Percentiles rank a stretch among this genome's conserved stretches.
These are phyloP conservation scores for Pipra filicauda DNA, from an alignment of 2,113 vertebrate genomes.

Conservation along the genomic window DNA sequence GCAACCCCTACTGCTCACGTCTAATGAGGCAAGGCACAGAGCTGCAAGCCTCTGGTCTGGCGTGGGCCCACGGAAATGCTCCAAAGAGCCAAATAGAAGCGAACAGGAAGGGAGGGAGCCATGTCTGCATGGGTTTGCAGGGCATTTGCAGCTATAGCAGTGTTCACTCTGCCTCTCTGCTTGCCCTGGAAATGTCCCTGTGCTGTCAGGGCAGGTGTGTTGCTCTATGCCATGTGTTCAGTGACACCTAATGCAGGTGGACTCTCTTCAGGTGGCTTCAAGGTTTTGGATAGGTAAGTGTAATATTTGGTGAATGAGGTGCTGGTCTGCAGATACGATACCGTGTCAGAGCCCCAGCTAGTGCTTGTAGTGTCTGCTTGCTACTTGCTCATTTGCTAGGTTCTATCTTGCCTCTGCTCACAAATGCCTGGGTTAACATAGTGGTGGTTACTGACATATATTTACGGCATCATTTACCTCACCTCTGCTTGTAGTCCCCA, in stretches of 20 bases:
- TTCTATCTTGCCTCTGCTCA: not conserved
- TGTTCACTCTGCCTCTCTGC: not conserved
- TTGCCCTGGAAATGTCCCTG: not conserved
- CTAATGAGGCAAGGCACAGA: conserved; percentile 11
- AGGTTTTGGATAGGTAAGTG: not conserved
- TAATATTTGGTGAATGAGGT: not conserved
- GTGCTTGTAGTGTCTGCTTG: rapidly evolving
- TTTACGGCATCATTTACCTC: not conserved
- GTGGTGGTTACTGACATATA: not conserved
- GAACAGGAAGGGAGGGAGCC: not conserved
- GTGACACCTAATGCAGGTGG: not conserved
- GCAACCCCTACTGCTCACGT: not conserved
- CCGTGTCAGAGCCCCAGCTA: not conserved
- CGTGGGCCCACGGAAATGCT: not conserved
- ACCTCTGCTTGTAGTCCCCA: not conserved
- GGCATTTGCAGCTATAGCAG: not conserved
- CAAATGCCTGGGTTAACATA: rapidly evolving
- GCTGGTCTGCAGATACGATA: not conserved
- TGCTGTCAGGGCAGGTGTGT: not conserved
- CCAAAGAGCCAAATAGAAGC: not conserved
- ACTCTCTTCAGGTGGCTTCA: not conserved
- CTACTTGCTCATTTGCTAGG: not conserved
- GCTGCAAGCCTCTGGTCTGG: not conserved
- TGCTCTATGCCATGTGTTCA: not conserved
- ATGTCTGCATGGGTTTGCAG: not conserved